Evolutionary conservation across 2,797 vertebrate genomes (phyloP).

Genomic region (Hemibagrus guttatus): DNA sequence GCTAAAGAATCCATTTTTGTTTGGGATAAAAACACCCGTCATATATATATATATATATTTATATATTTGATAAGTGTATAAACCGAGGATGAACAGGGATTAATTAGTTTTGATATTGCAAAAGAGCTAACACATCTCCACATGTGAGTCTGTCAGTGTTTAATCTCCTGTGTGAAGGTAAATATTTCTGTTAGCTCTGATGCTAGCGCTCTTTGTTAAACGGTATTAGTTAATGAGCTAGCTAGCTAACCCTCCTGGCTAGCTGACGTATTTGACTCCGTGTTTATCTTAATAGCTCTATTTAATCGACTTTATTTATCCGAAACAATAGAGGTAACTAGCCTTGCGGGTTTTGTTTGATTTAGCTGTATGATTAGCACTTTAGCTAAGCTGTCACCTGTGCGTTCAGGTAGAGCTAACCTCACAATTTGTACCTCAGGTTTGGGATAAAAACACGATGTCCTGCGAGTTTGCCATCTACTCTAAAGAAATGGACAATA

Average conservation of each 20-base stretch:
- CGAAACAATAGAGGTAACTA: neutral
- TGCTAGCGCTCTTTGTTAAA: constrained; percentile 44
- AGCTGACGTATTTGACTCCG: neutral
- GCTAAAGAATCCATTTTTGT: constrained; percentile 42
- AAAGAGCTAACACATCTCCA: neutral
- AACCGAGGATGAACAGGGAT: neutral
- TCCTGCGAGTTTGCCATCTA: neutral
- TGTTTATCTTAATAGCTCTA: neutral
- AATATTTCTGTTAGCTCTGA: neutral
- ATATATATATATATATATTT: neutral
- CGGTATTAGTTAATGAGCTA: neutral
- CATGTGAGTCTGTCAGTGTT: constrained; percentile 28
- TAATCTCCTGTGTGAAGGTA: constrained; percentile 51
- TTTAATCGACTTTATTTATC: neutral
- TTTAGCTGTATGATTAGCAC: neutral
- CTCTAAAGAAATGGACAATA: neutral
- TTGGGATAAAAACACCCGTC: neutral
- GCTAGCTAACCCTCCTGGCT: neutral
- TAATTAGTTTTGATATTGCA: neutral
- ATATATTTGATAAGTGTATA: neutral
- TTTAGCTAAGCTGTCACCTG: neutral
- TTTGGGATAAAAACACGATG: neutral
- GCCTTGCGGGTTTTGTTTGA: too few species aligned
- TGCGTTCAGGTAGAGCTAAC: neutral
- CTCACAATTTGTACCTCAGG: neutral